Evolutionary conservation across 2,797 vertebrate genomes (phyloP).

Genomic region (Zenarchopterus dispar): DNA sequence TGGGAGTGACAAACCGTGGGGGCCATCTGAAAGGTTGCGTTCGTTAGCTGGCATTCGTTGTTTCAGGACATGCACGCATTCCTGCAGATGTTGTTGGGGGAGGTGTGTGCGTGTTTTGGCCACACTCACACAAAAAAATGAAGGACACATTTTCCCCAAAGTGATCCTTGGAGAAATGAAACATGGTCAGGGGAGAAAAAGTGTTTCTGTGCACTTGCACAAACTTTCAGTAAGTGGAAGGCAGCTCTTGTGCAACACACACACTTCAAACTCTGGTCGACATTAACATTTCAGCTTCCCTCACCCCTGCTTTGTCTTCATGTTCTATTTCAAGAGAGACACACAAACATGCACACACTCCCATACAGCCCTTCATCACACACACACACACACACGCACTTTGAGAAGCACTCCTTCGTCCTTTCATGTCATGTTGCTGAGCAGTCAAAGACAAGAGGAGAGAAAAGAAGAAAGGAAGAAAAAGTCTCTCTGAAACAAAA

Average conservation of each 20-base stretch:
- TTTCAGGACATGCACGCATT: slow-evolving; percentile 48
- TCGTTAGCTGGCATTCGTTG: slow-evolving; percentile 57
- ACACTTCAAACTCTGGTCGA: slow-evolving; percentile 33
- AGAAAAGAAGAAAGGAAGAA: slow-evolving; percentile 41
- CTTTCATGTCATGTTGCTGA: slow-evolving; percentile 69
- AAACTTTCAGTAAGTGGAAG: slow-evolving; percentile 12
- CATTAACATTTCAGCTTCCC: slow-evolving; percentile 46
- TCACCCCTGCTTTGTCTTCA: slow-evolving; percentile 33
- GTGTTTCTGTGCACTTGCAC: slow-evolving; percentile 40
- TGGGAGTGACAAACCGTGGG: slow-evolving; percentile 69
- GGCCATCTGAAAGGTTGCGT: slow-evolving; percentile 68
- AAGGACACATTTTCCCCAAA: slow-evolving; percentile 43
- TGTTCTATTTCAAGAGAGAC: slow-evolving; percentile 43
- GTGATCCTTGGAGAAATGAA: slow-evolving; percentile 53
- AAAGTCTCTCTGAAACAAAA: slow-evolving; percentile 54
- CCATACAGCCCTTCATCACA: neutral
- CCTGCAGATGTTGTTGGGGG: slow-evolving; percentile 34
- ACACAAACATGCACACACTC: slow-evolving; percentile 15
- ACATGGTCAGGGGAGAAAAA: slow-evolving; percentile 26
- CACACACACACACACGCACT: slow-evolving; percentile 4
- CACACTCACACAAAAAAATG: slow-evolving; percentile 14
- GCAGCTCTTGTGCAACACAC: slow-evolving; percentile 11
- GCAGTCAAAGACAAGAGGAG: slow-evolving; percentile 52
- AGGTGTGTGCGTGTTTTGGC: neutral
- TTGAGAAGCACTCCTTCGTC: slow-evolving; percentile 37